phyloP scores from a whole-genome alignment of 2,888 invertebrate species.

The Dicranocentrus wangi region DNA sequence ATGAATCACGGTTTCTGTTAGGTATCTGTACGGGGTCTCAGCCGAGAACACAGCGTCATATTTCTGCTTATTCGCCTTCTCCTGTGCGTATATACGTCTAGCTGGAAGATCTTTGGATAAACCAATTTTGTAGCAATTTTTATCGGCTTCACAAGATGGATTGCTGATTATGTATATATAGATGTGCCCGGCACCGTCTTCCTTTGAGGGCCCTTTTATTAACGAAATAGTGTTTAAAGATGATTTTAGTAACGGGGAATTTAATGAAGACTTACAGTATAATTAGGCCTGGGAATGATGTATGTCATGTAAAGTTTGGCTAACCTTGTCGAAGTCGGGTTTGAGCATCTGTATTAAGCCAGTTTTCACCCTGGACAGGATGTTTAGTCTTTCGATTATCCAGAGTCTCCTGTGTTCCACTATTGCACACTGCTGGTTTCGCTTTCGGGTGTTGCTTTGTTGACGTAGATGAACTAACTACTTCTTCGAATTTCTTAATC shows the following conservation, averaged over 20 bases:
- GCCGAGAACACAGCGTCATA: constrained; percentile 16
- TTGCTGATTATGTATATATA: constrained; percentile 40
- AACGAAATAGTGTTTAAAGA: background rate
- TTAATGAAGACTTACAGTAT: background rate
- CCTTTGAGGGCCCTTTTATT: constrained; percentile 16
- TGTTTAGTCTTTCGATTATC: background rate
- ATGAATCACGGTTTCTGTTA: constrained; percentile 58
- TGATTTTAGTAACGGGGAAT: too few species aligned
- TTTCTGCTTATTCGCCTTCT: constrained; percentile 39
- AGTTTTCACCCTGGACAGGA: background rate
- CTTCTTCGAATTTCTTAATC: too few species aligned
- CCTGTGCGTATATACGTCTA: constrained; percentile 40
- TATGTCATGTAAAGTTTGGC: background rate
- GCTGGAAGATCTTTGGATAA: constrained; percentile 37
- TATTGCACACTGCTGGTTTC: constrained; percentile 8
- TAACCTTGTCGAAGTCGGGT: background rate
- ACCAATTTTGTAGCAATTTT: constrained; percentile 54
- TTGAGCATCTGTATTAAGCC: constrained; percentile 27
- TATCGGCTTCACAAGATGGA: constrained; percentile 4
- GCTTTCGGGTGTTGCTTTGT: too few species aligned
- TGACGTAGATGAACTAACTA: too few species aligned
- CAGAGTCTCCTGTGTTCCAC: background rate
- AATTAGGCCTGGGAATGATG: background rate
- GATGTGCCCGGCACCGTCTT: constrained; percentile 50
- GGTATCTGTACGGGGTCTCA: constrained; percentile 37